These are phyloP conservation scores for Mimumesa dahlbomi DNA, from an alignment of 2,888 invertebrate genomes.

Conservation along the genomic window DNA sequence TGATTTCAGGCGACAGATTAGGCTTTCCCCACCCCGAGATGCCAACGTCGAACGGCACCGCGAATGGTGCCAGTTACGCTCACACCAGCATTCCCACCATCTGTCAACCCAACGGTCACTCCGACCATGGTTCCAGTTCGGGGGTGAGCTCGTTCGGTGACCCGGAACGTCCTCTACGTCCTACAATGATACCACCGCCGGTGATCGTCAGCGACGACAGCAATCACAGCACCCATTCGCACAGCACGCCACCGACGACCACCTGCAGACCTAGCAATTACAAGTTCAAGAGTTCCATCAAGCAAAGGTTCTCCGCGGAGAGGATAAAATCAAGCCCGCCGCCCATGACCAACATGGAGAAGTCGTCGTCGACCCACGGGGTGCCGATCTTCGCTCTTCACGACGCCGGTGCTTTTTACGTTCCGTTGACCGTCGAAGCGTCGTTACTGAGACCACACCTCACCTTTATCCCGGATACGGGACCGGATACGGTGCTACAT, in stretches of 20 bases:
- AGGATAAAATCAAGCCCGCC: conserved; percentile 79
- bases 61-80: conserved; percentile 57
- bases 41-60: conserved; percentile 68
- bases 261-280: conserved; percentile 82
- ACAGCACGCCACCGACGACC: conserved; percentile 76
- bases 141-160: conserved; percentile 78
- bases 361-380: conserved; percentile 78
- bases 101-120: conserved; percentile 70
- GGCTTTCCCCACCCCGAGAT: conserved; percentile 78
- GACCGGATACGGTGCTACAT: conserved; percentile 86
- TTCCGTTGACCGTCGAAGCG: conserved; percentile 91
- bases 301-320: conserved; percentile 88
- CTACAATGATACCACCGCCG: conserved; percentile 76
- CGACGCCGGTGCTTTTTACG: conserved; percentile 93
- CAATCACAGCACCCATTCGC: conserved; percentile 77
- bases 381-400: conserved; percentile 95
- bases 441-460: conserved; percentile 87
- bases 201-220: conserved; percentile 79
- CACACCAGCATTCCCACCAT: conserved; percentile 72
- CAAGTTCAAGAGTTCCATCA: conserved; percentile 97
- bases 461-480: conserved; percentile 75
- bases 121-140: conserved; percentile 77
- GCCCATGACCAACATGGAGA: conserved; percentile 55
- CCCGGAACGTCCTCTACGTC: conserved; percentile 69
- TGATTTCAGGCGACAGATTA: conserved; percentile 75